Conservation (phyloP, 1,140 invertebrate species). For the Micrasema longulum region DNA sequence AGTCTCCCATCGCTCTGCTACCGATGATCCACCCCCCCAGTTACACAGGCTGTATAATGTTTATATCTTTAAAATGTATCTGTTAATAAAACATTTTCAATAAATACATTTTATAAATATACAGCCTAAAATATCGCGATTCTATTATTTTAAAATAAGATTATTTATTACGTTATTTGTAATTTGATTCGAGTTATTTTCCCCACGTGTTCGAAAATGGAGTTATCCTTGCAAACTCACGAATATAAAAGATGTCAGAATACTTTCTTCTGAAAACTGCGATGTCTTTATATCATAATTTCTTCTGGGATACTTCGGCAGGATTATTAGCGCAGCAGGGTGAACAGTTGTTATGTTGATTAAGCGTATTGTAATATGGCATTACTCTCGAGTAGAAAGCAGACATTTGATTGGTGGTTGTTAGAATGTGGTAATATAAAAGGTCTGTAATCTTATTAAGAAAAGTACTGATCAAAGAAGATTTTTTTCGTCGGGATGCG, state of each 20-base stretch:
- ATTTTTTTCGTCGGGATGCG: neutral
- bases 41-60: too few relatives aligned
- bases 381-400: neutral
- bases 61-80: too few relatives aligned
- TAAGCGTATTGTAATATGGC: conserved; percentile 9
- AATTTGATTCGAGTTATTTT: neutral
- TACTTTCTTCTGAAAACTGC: neutral
- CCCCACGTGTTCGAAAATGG: neutral
- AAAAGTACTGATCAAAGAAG: neutral
- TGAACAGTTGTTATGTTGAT: conserved; percentile 9
- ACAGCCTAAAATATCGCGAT: too few relatives aligned
- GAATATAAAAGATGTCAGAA: neutral
- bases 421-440: neutral
- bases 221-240: neutral
- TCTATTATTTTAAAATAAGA: neutral
- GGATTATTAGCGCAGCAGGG: conserved; percentile 16
- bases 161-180: neutral
- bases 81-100: too few relatives aligned
- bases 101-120: too few relatives aligned
- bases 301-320: neutral
- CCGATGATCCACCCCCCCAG: too few relatives aligned
- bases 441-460: neutral
- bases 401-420: neutral
- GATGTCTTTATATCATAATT: neutral
- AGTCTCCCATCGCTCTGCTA: too few relatives aligned